Conservation (phyloP, 2,888 invertebrate species). For the Andrena chrysosceles region DNA sequence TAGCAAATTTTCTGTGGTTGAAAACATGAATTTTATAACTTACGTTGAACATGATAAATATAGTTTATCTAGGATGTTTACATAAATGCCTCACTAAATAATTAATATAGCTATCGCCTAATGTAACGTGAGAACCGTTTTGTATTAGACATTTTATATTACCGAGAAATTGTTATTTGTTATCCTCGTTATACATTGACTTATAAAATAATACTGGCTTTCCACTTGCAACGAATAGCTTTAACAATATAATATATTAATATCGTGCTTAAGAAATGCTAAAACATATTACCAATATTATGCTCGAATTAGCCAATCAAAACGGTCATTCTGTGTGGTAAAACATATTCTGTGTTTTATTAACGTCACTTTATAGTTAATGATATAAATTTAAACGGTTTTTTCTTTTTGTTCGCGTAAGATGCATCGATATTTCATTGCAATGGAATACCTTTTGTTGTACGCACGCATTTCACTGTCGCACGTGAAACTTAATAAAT, state of each 20-base stretch:
- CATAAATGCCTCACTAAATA: slow-evolving; percentile 35
- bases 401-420: too few species aligned
- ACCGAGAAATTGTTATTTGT: slow-evolving; percentile 14
- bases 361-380: neutral
- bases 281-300: neutral
- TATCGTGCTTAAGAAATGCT: neutral
- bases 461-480: neutral
- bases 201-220: slow-evolving; percentile 20
- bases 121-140: slow-evolving; percentile 16
- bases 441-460: neutral
- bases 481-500: slow-evolving; percentile 4
- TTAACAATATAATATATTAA: slow-evolving; percentile 13
- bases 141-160: slow-evolving; percentile 28
- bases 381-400: neutral
- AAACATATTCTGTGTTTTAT: neutral
- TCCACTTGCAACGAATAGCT: slow-evolving; percentile 8
- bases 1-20: slow-evolving; percentile 3
- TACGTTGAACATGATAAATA: slow-evolving; percentile 44
- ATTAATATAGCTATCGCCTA: slow-evolving; percentile 24
- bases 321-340: neutral
- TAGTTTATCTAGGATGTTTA: slow-evolving; percentile 59
- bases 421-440: neutral
- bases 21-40: slow-evolving; percentile 25
- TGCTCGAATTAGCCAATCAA: neutral
- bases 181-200: slow-evolving; percentile 13